Evolutionary conservation across 2,888 invertebrate genomes (phyloP).

Genomic region (Cremastinae sp.): DNA sequence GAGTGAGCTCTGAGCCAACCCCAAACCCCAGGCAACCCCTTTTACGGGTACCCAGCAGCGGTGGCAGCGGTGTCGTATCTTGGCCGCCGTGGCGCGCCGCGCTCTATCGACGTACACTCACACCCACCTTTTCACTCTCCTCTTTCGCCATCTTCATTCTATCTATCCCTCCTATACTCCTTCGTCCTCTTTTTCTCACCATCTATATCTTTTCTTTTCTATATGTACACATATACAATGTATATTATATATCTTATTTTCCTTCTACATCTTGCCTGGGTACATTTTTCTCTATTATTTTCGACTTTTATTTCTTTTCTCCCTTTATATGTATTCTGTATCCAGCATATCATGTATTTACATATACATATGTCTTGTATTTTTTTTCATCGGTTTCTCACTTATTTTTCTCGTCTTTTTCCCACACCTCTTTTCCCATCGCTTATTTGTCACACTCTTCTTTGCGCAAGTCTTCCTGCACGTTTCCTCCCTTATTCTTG

Average conservation of each 20-base stretch:
- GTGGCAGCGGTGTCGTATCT: constrained; percentile 80
- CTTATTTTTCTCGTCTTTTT: constrained; percentile 14
- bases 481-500: constrained; percentile 10
- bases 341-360: too few species aligned
- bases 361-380: constrained; percentile 28
- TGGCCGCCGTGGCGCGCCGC: constrained; percentile 80
- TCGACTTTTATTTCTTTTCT: too few species aligned
- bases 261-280: constrained; percentile 63
- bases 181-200: constrained; percentile 30
- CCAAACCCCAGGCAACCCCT: constrained; percentile 72
- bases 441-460: constrained; percentile 19
- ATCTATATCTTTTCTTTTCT: constrained; percentile 14
- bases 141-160: constrained; percentile 50
- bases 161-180: constrained; percentile 51
- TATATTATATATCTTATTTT: constrained; percentile 42
- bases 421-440: constrained; percentile 13
- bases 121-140: constrained; percentile 67
- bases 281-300: too few species aligned
- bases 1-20: constrained; percentile 61
- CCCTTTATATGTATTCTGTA: too few species aligned
- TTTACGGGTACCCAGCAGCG: constrained; percentile 76
- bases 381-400: constrained; percentile 19
- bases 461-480: constrained; percentile 19
- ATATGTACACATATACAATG: too few species aligned
- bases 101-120: constrained; percentile 80